A percentile compares a stretch with the other conserved stretches of the same genome.
phyloP scores from a whole-genome alignment of 2,797 vertebrate genomes.

The Siniperca scherzeri region DNA sequence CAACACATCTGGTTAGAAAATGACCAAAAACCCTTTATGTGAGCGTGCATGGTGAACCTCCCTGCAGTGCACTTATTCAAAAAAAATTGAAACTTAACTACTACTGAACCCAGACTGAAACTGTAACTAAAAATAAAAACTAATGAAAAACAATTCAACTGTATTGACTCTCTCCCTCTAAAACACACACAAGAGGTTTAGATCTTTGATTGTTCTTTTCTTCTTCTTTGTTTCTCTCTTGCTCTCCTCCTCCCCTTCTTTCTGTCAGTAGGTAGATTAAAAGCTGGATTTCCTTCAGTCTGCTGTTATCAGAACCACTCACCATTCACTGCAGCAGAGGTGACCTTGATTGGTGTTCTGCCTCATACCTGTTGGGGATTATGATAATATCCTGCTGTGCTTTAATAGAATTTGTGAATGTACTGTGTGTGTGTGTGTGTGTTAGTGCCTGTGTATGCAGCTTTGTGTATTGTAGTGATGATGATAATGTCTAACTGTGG shows the following conservation, averaged over 20 bases:
- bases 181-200: not conserved
- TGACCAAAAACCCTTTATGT: not conserved
- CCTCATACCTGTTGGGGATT: constrained; percentile 73
- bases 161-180: not conserved
- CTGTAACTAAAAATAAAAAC: not conserved
- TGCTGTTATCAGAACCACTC: constrained; percentile 56
- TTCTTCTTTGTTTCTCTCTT: constrained; percentile 41
- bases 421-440: not conserved
- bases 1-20: constrained; percentile 26
- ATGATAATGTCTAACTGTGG: constrained; percentile 50
- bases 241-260: constrained; percentile 24
- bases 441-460: constrained; percentile 12
- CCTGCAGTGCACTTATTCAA: constrained; percentile 1
- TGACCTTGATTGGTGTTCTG: constrained; percentile 76
- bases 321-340: constrained; percentile 57
- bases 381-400: constrained; percentile 74
- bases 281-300: constrained; percentile 60
- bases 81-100: constrained; percentile 5
- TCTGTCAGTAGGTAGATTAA: constrained; percentile 57
- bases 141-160: not conserved
- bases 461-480: constrained; percentile 56
- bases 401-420: constrained; percentile 56
- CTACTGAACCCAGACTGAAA: not conserved
- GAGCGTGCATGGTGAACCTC: not conserved
- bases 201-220: constrained; percentile 56